phyloP scores from a whole-genome alignment of 2,113 vertebrate species.

The Pterocles gutturalis region DNA sequence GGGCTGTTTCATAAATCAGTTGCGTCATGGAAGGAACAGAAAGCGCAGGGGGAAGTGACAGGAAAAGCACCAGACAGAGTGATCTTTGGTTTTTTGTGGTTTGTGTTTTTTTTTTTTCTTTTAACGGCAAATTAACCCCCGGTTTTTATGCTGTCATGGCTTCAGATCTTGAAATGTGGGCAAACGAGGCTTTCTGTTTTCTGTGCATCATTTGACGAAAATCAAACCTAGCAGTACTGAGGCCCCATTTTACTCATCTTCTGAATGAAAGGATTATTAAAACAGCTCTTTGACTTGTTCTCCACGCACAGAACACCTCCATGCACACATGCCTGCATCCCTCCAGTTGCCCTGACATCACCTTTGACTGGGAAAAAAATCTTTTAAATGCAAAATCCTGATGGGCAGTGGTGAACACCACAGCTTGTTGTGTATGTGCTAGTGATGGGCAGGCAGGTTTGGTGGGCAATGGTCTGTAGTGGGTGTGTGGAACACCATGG shows the following conservation, averaged over 20 bases:
- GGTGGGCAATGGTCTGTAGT: not conserved
- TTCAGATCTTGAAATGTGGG: not conserved
- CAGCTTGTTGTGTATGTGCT: accelerated
- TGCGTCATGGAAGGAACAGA: not conserved
- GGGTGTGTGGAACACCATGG: not conserved
- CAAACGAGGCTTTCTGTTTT: conserved; percentile 18
- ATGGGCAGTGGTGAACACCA: accelerated
- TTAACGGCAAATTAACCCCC: conserved; percentile 48
- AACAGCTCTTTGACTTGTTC: conserved; percentile 14
- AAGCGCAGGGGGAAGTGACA: conserved; percentile 22
- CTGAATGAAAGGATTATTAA: conserved; percentile 34
- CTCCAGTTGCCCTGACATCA: not conserved
- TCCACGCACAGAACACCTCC: not conserved
- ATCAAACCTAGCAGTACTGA: conserved; percentile 52
- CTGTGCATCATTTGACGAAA: conserved; percentile 14
- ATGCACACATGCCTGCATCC: not conserved
- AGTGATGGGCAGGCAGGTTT: not conserved
- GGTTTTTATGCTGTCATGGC: conserved; percentile 19
- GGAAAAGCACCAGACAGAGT: not conserved
- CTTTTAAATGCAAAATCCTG: not conserved
- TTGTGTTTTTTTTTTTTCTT: not conserved
- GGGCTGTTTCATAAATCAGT: not conserved
- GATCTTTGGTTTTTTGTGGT: not conserved
- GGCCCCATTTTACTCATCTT: conserved; percentile 25
- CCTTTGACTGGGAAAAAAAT: not conserved